Evolutionary conservation across 2,797 vertebrate species (phyloP).

Genomic region (Taenioides sp.): DNA sequence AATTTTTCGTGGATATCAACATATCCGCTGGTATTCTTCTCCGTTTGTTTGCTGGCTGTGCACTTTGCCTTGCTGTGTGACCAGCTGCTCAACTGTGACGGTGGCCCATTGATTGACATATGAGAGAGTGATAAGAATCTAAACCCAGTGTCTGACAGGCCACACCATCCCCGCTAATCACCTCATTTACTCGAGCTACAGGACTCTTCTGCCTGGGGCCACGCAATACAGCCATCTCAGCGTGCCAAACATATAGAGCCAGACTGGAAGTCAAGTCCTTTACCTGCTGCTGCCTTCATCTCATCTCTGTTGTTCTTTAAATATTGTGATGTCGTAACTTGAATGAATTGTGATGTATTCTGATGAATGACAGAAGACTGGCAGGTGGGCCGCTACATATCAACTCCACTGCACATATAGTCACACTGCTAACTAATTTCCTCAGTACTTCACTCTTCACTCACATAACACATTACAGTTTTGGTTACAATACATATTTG

Average conservation of each 20-base stretch:
- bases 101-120: constrained; percentile 68
- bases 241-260: constrained; percentile 11
- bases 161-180: constrained; percentile 73
- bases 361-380: constrained; percentile 50
- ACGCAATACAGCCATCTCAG: constrained; percentile 53
- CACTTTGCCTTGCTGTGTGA: constrained; percentile 51
- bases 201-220: constrained; percentile 57
- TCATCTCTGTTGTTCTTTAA: constrained; percentile 17
- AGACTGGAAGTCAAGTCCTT: neutral
- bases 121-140: constrained; percentile 63
- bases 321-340: constrained; percentile 28
- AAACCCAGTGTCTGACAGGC: constrained; percentile 63
- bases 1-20: neutral
- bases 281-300: constrained; percentile 17
- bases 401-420: constrained; percentile 31
- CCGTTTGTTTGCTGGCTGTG: constrained; percentile 13
- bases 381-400: constrained; percentile 45
- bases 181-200: constrained; percentile 68
- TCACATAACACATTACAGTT: constrained; percentile 17
- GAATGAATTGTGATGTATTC: constrained; percentile 36
- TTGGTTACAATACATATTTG: constrained; percentile 13
- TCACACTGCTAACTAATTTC: constrained; percentile 54
- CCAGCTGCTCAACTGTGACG: constrained; percentile 62
- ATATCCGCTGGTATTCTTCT: constrained; percentile 7
- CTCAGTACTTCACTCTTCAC: constrained; percentile 17